These are phyloP conservation scores for Periophthalmus modestus DNA, from an alignment of 2,113 vertebrate species.

Conservation along the genomic window DNA sequence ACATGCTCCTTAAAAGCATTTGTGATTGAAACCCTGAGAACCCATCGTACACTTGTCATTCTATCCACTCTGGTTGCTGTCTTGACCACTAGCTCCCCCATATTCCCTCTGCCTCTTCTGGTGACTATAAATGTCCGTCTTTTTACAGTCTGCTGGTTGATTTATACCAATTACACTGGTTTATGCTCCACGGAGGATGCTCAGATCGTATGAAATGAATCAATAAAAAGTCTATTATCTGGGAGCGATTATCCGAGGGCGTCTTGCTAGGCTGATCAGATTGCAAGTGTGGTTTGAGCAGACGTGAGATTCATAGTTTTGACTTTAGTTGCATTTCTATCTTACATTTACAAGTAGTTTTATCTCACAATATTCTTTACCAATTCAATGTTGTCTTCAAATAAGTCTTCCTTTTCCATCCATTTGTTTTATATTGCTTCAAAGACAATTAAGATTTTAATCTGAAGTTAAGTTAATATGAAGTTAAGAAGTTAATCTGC, in stretches of 20 bases:
- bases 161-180: constrained; percentile 56
- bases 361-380: background rate
- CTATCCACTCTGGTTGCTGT: constrained; percentile 50
- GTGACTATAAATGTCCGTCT: constrained; percentile 57
- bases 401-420: too few species aligned
- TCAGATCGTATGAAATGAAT: constrained; percentile 68
- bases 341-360: background rate
- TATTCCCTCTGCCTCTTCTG: constrained; percentile 38
- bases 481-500: too few species aligned
- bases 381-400: background rate
- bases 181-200: constrained; percentile 59
- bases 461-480: too few species aligned
- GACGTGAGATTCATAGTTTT: constrained; percentile 16
- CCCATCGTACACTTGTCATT: constrained; percentile 25
- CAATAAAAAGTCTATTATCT: constrained; percentile 75
- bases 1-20: background rate
- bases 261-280: constrained; percentile 40
- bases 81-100: constrained; percentile 52
- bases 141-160: constrained; percentile 64
- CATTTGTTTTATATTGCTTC: too few species aligned
- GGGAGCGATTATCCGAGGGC: constrained; percentile 55
- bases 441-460: too few species aligned
- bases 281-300: constrained; percentile 26
- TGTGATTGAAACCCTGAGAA: constrained; percentile 15
- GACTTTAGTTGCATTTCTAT: background rate